Base-by-base conservation (phyloP, 2,888 invertebrate genomes). In the Parnassius smintheus region DNA sequence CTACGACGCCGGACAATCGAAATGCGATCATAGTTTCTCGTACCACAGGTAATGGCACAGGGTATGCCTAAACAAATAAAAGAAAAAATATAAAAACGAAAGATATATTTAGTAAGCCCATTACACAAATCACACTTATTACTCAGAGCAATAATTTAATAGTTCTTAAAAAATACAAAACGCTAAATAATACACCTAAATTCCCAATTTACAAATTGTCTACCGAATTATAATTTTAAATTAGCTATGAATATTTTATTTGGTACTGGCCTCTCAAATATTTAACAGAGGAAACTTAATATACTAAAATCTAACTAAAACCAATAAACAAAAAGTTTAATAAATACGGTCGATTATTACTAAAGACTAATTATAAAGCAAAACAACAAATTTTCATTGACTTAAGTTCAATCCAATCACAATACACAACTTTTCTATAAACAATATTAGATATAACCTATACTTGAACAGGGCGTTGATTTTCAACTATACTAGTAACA, bases 401-500 rank as follows among this genome's bases (percentile, higher is more conserved):
- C n/a, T 53, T 35, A 53, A 44, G 11, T 11, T 11, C 22, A 25
- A 51, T 51, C 25, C 9, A 42, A 9, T 9, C 10, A 22, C 10
- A n/a, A 12, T 52, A 2, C 9, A 52, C 54, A 49, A 12, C n/a
- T 48, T 9, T n/a, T 13, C 13, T n/a, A 13, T 49, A 4, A 18
- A 11, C 44, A 11, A 44, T 3, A 44, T 44, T 44, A 11, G 12
- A 48, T 44, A 44, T 9, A 10, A 53, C 10, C 66, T 71, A 74
- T 61, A 70, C 70, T 60, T 74, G 60, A 18, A 91, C 72, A 13
- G 83, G 75, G 25, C 86, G 73, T 52, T 81, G 83, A 62, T 79
- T 85, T 66, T 89, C 87, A 2, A 91, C 85, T 68, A 91, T 85
- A 55, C 74, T 84, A 0, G 88, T 83, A 0, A 91, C 81, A 44